Evolutionary conservation across 2,113 vertebrate species (phyloP), one percentile per base, ranked within the genome.

Genomic region (Urocitellus parryii): DNA sequence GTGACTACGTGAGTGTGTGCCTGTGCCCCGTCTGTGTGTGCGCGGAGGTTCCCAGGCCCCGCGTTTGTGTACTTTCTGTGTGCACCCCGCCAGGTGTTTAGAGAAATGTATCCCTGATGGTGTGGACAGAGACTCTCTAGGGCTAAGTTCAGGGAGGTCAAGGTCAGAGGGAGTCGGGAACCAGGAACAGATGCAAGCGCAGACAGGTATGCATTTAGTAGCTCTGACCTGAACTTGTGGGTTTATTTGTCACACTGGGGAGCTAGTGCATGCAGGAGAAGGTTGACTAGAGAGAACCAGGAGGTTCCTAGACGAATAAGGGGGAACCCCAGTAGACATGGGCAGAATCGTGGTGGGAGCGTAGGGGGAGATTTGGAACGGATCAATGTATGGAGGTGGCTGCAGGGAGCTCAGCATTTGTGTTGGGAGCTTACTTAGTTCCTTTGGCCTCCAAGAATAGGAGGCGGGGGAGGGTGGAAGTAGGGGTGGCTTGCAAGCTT

Each of bases 1-100:
- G 81, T 97, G 97, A 97, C 97, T 97, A 97, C 96, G 96, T 98
- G 97, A 98, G 97, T 96, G 89, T 96, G 97, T 98, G 95, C 97
- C 89, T 91, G 97, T 86, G 95, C 95, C 70, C 96, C 63, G 77
- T 96, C 95, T 95, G 45, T 94, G 88, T 97, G 97, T 97, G 70
- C 48, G 91, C 45, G 68, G 82, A 90, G 96, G 91, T 92, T 74
- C 53, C 67, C 18, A 25, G 42, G 80, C 76, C 87, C 83, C 45
- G 74, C 84, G 45, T 39, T 81, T 97, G 91, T 97, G 90, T 65
- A 88, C 86, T 94, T 98, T 96, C 94, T 96, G 98, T 97, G 98
- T 97, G 89, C 93, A 92, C 82, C 92, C 76, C 34, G 61, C 74
- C 27, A 90, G 20, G 24, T 74, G 63, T 80, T 80, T 48, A 51